A percentile compares a stretch with the other conserved stretches of the same genome.
phyloP scores from a whole-genome alignment of 1,140 invertebrate genomes.

The Trachelipus rathkii region DNA sequence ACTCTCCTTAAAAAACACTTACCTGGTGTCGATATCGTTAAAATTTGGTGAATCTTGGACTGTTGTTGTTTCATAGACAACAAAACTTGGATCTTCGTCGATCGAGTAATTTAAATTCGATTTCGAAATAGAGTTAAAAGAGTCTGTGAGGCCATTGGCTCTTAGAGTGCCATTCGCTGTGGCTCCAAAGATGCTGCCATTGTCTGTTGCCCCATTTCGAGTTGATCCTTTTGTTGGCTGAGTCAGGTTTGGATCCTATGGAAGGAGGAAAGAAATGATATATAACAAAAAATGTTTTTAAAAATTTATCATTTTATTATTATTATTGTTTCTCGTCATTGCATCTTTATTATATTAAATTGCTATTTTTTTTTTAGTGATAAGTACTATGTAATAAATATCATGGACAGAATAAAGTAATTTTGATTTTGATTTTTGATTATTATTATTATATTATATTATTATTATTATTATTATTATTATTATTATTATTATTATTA shows the following conservation, averaged over 20 bases:
- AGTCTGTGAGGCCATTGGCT: constrained; percentile 32
- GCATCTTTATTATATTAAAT: too few species aligned
- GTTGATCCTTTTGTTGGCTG: constrained; percentile 32
- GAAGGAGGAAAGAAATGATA: background rate
- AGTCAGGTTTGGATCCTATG: constrained; percentile 27
- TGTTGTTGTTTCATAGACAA: constrained; percentile 32
- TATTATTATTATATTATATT: too few species aligned
- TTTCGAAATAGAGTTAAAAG: constrained; percentile 41
- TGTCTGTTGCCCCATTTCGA: constrained; percentile 16
- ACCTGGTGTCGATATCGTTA: constrained; percentile 35
- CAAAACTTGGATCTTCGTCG: constrained; percentile 36
- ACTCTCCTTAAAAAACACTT: background rate
- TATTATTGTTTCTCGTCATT: too few species aligned
- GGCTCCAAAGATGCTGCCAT: background rate
- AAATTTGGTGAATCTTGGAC: constrained; percentile 24
- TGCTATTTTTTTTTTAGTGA: too few species aligned
- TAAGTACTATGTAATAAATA: too few species aligned
- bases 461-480: too few species aligned
- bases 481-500: too few species aligned
- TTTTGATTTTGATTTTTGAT: too few species aligned
- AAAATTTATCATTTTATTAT: too few species aligned
- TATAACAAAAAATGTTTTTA: background rate
- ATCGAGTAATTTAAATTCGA: constrained; percentile 28
- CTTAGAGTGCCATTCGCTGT: background rate
- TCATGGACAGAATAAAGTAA: too few species aligned